Evolutionary conservation across 1,140 invertebrate species (phyloP).

Genomic region (Drosophila subobscura): DNA sequence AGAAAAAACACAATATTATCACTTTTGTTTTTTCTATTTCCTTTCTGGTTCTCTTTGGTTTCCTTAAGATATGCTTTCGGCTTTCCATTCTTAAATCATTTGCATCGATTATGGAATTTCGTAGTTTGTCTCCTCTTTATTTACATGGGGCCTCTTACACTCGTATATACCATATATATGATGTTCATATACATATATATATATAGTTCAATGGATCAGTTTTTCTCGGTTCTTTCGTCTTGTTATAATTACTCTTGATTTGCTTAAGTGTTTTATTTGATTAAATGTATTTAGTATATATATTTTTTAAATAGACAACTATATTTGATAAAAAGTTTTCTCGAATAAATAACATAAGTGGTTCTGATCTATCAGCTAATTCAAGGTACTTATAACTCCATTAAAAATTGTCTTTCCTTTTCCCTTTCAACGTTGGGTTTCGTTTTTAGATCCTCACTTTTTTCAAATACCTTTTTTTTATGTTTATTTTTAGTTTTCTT

Average conservation of each 20-base stretch:
- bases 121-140: conserved; percentile 76
- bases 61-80: conserved; percentile 16
- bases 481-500: conserved; percentile 37
- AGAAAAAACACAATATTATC: conserved; percentile 63
- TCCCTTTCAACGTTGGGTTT: conserved; percentile 58
- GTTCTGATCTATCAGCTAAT: conserved; percentile 75
- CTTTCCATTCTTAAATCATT: conserved; percentile 52
- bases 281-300: conserved; percentile 53
- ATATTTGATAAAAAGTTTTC: conserved; percentile 33
- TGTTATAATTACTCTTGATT: conserved; percentile 40
- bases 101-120: conserved; percentile 69
- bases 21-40: conserved; percentile 51
- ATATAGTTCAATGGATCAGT: conserved; percentile 79
- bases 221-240: conserved; percentile 36
- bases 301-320: conserved; percentile 55
- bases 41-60: conserved; percentile 13
- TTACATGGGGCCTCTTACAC: conserved; percentile 62
- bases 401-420: conserved; percentile 50
- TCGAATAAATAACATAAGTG: conserved; percentile 23
- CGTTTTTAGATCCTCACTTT: conserved; percentile 35
- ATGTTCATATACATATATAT: conserved; percentile 53
- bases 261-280: conserved; percentile 41
- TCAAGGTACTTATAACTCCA: conserved; percentile 83
- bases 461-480: conserved; percentile 9
- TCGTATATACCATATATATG: conserved; percentile 19